phyloP scores from a whole-genome alignment of 2,888 invertebrate species.

The Catocala nupta region DNA sequence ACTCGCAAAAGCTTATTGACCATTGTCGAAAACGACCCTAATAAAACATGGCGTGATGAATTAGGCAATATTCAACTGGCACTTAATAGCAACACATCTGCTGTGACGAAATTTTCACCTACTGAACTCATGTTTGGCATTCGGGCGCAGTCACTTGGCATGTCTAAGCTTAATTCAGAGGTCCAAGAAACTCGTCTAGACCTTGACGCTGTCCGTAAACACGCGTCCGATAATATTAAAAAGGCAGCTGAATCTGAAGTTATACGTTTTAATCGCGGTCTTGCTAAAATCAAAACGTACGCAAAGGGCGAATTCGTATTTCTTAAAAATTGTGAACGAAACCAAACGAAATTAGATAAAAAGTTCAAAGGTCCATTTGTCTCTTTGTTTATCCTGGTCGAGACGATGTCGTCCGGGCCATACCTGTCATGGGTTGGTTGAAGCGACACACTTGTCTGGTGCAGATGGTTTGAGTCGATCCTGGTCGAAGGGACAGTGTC shows the following conservation, averaged over 20 bases:
- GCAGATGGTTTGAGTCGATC: too few relatives aligned
- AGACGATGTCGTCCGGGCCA: too few relatives aligned
- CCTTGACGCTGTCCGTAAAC: background rate
- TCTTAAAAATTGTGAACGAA: slow-evolving; percentile 10
- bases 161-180: background rate
- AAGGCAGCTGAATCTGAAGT: slow-evolving; percentile 1
- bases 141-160: slow-evolving; percentile 21
- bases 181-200: background rate
- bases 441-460: too few relatives aligned
- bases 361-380: too few relatives aligned
- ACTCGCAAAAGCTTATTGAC: slow-evolving; percentile 15
- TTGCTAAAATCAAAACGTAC: slow-evolving; percentile 12
- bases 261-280: slow-evolving; percentile 9
- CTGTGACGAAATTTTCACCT: slow-evolving; percentile 31
- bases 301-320: slow-evolving; percentile 16
- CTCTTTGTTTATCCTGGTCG: too few relatives aligned
- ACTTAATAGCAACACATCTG: slow-evolving; percentile 34
- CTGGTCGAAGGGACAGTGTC: too few relatives aligned
- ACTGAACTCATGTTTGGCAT: slow-evolving; percentile 38
- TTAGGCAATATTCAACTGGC: slow-evolving; percentile 42
- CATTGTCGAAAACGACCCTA: slow-evolving; percentile 19
- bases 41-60: slow-evolving; percentile 42
- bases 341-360: too few relatives aligned
- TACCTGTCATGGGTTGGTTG: too few relatives aligned
- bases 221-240: slow-evolving; percentile 4